Evolutionary conservation across 2,113 vertebrate species (phyloP).

Genomic region (Perca fluviatilis): DNA sequence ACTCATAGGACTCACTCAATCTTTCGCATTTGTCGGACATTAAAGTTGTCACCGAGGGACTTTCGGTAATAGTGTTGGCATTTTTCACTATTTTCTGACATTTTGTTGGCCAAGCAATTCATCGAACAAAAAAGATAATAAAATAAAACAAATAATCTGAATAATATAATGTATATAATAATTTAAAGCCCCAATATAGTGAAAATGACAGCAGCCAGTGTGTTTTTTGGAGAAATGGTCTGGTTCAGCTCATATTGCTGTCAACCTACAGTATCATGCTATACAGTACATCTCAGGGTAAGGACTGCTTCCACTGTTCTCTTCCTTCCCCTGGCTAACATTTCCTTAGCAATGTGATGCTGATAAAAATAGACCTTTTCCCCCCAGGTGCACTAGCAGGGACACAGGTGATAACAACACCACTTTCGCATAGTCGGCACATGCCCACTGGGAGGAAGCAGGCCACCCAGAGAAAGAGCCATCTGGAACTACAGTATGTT

Average conservation of each 20-base stretch:
- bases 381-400: slow-evolving; percentile 69
- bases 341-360: slow-evolving; percentile 65
- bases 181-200: background rate
- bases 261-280: slow-evolving; percentile 28
- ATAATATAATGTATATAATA: background rate
- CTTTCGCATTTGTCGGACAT: background rate
- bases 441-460: slow-evolving; percentile 65
- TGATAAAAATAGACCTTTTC: slow-evolving; percentile 74
- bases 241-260: slow-evolving; percentile 26
- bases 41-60: background rate
- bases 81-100: background rate
- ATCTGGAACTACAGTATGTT: slow-evolving; percentile 64
- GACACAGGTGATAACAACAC: slow-evolving; percentile 79
- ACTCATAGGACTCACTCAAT: no score
- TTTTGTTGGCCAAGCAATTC: background rate
- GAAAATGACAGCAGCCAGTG: slow-evolving; percentile 13
- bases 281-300: slow-evolving; percentile 31
- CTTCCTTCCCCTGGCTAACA: slow-evolving; percentile 46
- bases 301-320: slow-evolving; percentile 38
- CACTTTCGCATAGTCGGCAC: slow-evolving; percentile 61
- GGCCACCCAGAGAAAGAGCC: slow-evolving; percentile 69
- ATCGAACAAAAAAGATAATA: background rate
- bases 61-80: background rate
- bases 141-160: background rate
- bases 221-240: background rate